These are phyloP conservation scores for Scyliorhinus canicula DNA, from an alignment of 2,797 vertebrate species.

Conservation along the genomic window DNA sequence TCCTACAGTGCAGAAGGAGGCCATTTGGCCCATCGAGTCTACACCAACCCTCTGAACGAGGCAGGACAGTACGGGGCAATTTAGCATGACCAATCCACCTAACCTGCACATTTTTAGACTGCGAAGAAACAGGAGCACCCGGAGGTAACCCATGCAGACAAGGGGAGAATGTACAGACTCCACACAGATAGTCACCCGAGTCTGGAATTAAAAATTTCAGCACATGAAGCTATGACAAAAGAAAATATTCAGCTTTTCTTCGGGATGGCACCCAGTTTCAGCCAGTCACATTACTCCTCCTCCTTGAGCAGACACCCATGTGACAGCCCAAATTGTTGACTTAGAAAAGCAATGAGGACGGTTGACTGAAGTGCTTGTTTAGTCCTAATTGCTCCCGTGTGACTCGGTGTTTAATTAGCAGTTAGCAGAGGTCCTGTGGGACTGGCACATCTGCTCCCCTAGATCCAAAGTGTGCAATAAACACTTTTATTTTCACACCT, in stretches of 20 bases:
- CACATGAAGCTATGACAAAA: neutral
- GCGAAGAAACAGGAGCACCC: too few relatives aligned
- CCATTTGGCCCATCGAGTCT: too few relatives aligned
- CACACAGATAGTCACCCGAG: too few relatives aligned
- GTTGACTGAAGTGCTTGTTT: neutral
- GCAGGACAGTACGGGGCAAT: too few relatives aligned
- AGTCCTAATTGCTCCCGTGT: neutral
- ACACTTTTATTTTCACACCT: neutral
- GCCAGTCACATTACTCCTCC: neutral
- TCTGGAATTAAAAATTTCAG: too few relatives aligned
- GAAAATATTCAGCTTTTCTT: neutral
- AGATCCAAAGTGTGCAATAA: neutral
- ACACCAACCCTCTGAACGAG: too few relatives aligned
- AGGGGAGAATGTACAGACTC: too few relatives aligned
- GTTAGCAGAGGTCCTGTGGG: neutral
- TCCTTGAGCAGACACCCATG: too few relatives aligned
- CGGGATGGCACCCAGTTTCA: neutral
- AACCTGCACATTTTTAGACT: too few relatives aligned
- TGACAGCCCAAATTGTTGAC: neutral
- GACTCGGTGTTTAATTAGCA: neutral
- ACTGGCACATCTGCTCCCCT: neutral
- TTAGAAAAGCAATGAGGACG: neutral
- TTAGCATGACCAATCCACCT: too few relatives aligned
- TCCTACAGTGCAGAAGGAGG: too few relatives aligned
- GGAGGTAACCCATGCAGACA: too few relatives aligned